Base-by-base conservation (phyloP, 2,888 invertebrate genomes). In the Chironomus tentans region DNA sequence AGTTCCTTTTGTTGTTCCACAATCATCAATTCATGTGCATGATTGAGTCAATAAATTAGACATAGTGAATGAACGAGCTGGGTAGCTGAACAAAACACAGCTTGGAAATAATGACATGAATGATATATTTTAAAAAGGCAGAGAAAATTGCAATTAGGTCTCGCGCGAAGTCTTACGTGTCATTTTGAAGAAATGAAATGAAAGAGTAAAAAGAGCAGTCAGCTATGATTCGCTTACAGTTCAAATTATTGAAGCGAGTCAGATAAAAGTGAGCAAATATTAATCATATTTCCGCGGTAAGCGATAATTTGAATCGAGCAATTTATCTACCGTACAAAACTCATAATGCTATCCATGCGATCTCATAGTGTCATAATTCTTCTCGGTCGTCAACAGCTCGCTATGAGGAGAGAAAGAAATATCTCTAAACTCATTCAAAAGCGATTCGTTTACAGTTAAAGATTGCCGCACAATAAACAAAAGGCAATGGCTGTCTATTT, bases 371-470 rank as follows among this genome's bases (percentile, higher is more conserved):
- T 73, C 72, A 73, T 73, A 73, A 73, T 73, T 73, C 72, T 73
- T 73, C 62, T 38, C 72, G 72, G 72, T 73, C 72, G 72, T 73
- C 72, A 73, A 73, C 72, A 73, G 18, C 56, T 70, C 18, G 62
- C 56, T 56, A 7, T n/a, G 56, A 56, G 56, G 56, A 56, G 56
- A 56, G 56, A 56, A 56, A 56, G n/a, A 56, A 18, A 18, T 56
- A 56, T 15, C 56, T 56, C 56, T 56, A 68, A 70, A 48, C 70
- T 48, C 22, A 47, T 38, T 71, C 71, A 21, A 28, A 56, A 50
- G 62, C 56, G 46, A 73, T 73, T 73, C 62, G n/a, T 73, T 73
- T 73, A 73, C 72, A 73, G 72, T 73, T 73, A 73, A 73, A 62
- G 18, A 56, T 56, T 73, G 72, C 72, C 56, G 72, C 62, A 71